A percentile compares a stretch with the other conserved stretches of the same genome.
These are phyloP conservation scores for Tryphoninae sp. DNA, from an alignment of 2,888 invertebrate species.

Conservation along the genomic window DNA sequence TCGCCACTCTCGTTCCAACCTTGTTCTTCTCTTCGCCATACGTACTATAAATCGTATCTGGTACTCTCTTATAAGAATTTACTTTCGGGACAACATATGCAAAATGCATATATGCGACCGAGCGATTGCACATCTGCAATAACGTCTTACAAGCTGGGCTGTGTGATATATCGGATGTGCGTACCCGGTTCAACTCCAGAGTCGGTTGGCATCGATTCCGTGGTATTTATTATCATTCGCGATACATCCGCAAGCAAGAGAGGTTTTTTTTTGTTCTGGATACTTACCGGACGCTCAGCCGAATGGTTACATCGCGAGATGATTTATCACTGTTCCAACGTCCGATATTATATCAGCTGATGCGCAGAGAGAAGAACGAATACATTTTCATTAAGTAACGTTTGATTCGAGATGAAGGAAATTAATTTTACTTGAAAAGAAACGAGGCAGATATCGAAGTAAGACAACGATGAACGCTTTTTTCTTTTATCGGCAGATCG, in stretches of 20 bases:
- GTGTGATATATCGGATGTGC: constrained; percentile 54
- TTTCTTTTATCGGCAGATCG: not conserved
- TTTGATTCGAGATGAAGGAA: not conserved
- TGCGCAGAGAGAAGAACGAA: constrained; percentile 26
- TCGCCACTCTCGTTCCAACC: constrained; percentile 53
- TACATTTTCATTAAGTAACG: not conserved
- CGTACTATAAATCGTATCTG: constrained; percentile 45
- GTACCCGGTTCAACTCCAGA: constrained; percentile 12
- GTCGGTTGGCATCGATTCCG: constrained; percentile 51
- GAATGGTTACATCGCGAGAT: constrained; percentile 53
- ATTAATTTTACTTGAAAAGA: not conserved
- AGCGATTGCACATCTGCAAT: constrained; percentile 56
- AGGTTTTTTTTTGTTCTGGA: constrained; percentile 8
- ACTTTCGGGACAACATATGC: constrained; percentile 39
- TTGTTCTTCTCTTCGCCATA: constrained; percentile 49
- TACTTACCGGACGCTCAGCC: constrained; percentile 1
- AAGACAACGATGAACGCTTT: not conserved
- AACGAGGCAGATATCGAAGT: not conserved
- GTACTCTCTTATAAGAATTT: constrained; percentile 28
- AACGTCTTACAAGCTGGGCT: constrained; percentile 50
- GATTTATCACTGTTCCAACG: constrained; percentile 52
- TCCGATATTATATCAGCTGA: not conserved
- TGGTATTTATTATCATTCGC: constrained; percentile 49
- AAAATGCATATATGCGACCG: not conserved
- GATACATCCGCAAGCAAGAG: constrained; percentile 37